These are phyloP conservation scores for Istiophorus platypterus DNA, from an alignment of 2,113 vertebrate genomes.

Conservation along the genomic window DNA sequence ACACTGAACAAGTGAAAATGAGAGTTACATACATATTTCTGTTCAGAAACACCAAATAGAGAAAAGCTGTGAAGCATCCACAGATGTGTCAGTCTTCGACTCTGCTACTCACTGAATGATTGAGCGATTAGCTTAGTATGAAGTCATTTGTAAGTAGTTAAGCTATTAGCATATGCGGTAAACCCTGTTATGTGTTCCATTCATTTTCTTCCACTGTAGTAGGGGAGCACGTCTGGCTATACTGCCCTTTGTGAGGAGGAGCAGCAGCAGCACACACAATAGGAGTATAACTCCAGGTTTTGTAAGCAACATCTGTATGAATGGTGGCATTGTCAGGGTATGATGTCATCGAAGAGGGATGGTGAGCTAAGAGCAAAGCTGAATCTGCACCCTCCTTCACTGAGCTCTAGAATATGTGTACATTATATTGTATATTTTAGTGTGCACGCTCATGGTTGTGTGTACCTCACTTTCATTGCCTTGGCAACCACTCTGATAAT, in stretches of 20 bases:
- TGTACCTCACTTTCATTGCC: constrained; percentile 32
- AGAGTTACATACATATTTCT: constrained; percentile 17
- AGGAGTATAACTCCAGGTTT: constrained; percentile 92
- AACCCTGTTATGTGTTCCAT: constrained; percentile 60
- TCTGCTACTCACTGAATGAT: constrained; percentile 52
- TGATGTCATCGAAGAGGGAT: constrained; percentile 95
- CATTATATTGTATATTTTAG: constrained; percentile 40
- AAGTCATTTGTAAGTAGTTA: constrained; percentile 71
- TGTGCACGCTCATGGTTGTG: constrained; percentile 30
- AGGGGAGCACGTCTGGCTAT: constrained; percentile 65
- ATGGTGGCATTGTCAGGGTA: constrained; percentile 95
- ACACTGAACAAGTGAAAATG: background rate
- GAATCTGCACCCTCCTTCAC: constrained; percentile 87
- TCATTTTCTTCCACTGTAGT: constrained; percentile 50
- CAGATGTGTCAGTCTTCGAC: constrained; percentile 48
- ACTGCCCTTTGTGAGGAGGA: constrained; percentile 74
- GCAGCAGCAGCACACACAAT: constrained; percentile 84
- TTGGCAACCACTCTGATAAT: constrained; percentile 48
- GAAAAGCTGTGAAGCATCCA: constrained; percentile 27
- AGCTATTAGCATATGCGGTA: constrained; percentile 56
- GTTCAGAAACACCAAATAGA: constrained; percentile 34
- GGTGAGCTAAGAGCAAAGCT: constrained; percentile 96
- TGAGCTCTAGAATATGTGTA: constrained; percentile 5
- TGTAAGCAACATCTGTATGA: constrained; percentile 93
- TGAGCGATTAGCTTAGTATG: constrained; percentile 51